These are phyloP conservation scores for Ctenicera cuprea DNA, from an alignment of 2,888 invertebrate species.

Conservation along the genomic window DNA sequence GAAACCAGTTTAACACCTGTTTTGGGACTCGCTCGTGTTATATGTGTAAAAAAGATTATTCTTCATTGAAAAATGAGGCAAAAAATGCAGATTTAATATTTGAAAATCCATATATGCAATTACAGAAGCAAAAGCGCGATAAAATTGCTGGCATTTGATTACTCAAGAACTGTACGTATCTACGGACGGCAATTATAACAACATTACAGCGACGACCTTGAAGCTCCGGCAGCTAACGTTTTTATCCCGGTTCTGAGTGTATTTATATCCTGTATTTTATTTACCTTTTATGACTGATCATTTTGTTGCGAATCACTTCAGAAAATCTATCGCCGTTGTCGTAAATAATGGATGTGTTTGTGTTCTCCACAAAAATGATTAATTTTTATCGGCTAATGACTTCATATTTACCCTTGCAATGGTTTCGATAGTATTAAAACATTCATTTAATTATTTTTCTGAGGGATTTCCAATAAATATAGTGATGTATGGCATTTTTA, in stretches of 20 bases:
- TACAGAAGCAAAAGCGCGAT: not conserved
- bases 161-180: constrained; percentile 11
- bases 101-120: not conserved
- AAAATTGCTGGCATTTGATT: constrained; percentile 17
- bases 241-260: constrained; percentile 19
- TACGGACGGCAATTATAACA: constrained; percentile 18
- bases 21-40: constrained; percentile 10
- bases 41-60: not conserved
- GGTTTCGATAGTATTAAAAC: too few species aligned
- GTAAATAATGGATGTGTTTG: not conserved
- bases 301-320: not conserved
- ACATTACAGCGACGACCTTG: constrained; percentile 23
- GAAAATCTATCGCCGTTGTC: not conserved
- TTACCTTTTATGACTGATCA: constrained; percentile 7
- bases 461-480: too few species aligned
- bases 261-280: constrained; percentile 31
- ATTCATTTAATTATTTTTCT: too few species aligned
- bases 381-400: too few species aligned
- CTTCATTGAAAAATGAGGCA: not conserved
- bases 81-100: not conserved
- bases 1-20: constrained; percentile 36
- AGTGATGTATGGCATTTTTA: too few species aligned
- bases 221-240: constrained; percentile 14
- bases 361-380: too few species aligned
- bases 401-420: too few species aligned